Evolutionary conservation across 1,140 invertebrate species (phyloP), one percentile per base, ranked within the genome.

Genomic region (Drosophila pectinifera): DNA sequence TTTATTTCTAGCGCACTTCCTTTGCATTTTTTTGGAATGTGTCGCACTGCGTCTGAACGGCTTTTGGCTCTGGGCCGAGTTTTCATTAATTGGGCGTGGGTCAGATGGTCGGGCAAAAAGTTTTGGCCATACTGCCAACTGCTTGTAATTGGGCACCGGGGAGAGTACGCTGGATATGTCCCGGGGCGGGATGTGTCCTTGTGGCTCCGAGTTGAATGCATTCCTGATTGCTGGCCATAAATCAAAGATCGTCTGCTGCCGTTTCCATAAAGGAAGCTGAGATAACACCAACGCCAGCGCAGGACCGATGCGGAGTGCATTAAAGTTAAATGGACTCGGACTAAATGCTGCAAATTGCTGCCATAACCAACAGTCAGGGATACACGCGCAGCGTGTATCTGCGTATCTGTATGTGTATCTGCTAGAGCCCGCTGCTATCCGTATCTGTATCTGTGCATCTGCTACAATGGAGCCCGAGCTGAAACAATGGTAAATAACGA

Each of bases 401-500:
- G 68, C n/a, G n/a, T 42, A 53, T 48, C 26, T 49, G 31, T 18
- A 45, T 63, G 2, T 49, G 31, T 42, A 36, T 45, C 26, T 54
- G 28, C 45, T 18, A 16, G 28, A 18, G 36, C 46, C 45, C 41
- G 46, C 26, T 16, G 11, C 11, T 20, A 54, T 16, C 31, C 54
- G 31, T 16, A 42, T 57, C 49, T 59, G 56, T 59, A 59, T 39
- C 63, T 61, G 36, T 58, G 51, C 51, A 58, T 72, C 42, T 56
- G 48, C 68, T 53, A 53, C 73, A 64, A 73, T 86, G 65, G 28
- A 31, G 43, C 62, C 34, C 18, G 42, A 73, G 73, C 62, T 80
- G 59, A 79, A 86, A 88, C 83, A 86, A 88, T 88, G 83, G 79
- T 83, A 83, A 88, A 86, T 86, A 88, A 86, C 84, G 84, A 88